Evolutionary conservation across 2,888 invertebrate genomes (phyloP), one percentile per base, ranked within the genome.

Genomic region (Tipula confusa): DNA sequence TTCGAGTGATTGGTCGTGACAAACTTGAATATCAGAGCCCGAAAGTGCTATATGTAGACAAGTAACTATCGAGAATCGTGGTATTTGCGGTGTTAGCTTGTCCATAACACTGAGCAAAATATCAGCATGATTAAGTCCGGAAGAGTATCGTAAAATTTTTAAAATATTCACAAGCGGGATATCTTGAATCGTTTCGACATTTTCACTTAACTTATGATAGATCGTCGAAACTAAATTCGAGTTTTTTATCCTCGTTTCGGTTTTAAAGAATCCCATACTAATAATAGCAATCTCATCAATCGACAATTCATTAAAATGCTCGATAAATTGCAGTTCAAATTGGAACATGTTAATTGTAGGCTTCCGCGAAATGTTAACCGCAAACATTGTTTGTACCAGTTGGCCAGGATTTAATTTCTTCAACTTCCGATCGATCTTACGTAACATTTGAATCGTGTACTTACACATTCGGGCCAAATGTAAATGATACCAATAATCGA

Each of bases 211-310:
- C 86, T 90, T 91, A 1, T 89, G 85, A 38, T 93, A 91, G 0
- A 93, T 90, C 83, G 90, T 89, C 1, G 89, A 86, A 0, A 93
- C 83, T 79, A 94, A 86, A 0, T 88, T 87, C 2, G 87, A 85
- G 87, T 90, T 92, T 85, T 91, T 91, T 82, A 96, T 90, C 15
- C 90, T 91, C 0, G 93, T 93, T 89, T 93, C 91, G 15, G 93
- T 93, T 90, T 95, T 95, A 86, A 96, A 96, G 88, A 94, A 95
- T 0, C 94, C 95, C 92, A 95, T 93, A 3, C 93, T 91, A 86
- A 94, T 91, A 13, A 96, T 91, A 11, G 93, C 94, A 84, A 95
- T 88, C 87, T 96, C 95, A 85, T 93, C 92, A 5, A 93, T 86
- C 28, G 90, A 91, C 87, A 95, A 91, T 29, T 91, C 87, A 6